Evolutionary conservation across 2,888 invertebrate species (phyloP).

Genomic region (Apantesis nais): DNA sequence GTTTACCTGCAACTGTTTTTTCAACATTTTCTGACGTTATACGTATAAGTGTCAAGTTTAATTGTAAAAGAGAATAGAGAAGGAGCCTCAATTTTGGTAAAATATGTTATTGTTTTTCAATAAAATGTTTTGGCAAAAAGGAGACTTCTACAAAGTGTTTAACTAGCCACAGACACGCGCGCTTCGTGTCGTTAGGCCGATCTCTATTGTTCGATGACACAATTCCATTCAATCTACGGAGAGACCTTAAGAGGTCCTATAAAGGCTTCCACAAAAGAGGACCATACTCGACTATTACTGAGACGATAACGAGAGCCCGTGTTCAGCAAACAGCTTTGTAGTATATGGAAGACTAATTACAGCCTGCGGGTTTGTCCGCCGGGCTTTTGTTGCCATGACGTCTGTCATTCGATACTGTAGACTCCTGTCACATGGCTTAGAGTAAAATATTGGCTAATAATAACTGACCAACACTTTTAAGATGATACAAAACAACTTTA

Average conservation of each 20-base stretch:
- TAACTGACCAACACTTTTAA: no score
- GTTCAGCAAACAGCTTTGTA: slow-evolving; percentile 53
- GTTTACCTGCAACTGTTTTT: not conserved
- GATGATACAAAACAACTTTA: no score
- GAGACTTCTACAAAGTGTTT: slow-evolving; percentile 12
- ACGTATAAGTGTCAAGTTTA: not conserved
- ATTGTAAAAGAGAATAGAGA: not conserved
- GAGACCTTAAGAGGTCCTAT: slow-evolving; percentile 49
- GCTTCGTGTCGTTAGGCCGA: slow-evolving; percentile 27
- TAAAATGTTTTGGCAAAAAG: not conserved
- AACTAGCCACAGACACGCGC: slow-evolving; percentile 25
- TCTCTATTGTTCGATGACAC: slow-evolving; percentile 42
- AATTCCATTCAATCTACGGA: slow-evolving; percentile 37
- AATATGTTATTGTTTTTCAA: no score
- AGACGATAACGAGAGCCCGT: slow-evolving; percentile 54
- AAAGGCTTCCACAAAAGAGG: slow-evolving; percentile 48
- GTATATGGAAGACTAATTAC: slow-evolving; percentile 31
- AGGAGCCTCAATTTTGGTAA: no score
- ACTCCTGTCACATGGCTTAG: not conserved
- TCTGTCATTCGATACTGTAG: slow-evolving; percentile 6
- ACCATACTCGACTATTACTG: slow-evolving; percentile 46
- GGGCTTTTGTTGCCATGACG: slow-evolving; percentile 10
- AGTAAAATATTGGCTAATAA: not conserved
- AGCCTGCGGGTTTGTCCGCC: slow-evolving; percentile 18
- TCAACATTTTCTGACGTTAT: not conserved